A percentile compares a stretch with the other conserved stretches of the same genome.
These are phyloP conservation scores for Pollenia amentaria DNA, from an alignment of 2,888 invertebrate species.

Conservation along the genomic window DNA sequence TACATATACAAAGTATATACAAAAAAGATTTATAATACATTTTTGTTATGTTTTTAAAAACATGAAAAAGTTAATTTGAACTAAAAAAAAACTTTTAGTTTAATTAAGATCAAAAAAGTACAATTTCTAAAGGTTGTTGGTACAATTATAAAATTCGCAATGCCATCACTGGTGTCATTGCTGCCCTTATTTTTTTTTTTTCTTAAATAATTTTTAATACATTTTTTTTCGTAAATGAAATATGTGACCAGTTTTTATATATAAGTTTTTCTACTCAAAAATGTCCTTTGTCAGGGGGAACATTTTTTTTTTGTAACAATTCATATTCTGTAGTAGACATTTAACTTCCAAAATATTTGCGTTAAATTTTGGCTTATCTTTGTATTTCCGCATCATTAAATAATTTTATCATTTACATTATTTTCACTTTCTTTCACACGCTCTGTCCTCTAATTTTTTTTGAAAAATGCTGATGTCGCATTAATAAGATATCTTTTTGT, in stretches of 20 bases:
- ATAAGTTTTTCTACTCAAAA: background rate
- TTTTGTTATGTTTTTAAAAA: too few relatives aligned
- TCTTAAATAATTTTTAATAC: constrained; percentile 3
- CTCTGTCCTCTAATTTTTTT: constrained; percentile 32
- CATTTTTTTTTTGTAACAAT: background rate
- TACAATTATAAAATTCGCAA: too few relatives aligned
- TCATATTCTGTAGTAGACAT: background rate
- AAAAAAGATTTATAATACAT: too few relatives aligned
- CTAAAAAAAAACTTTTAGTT: too few relatives aligned
- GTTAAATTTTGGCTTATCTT: constrained; percentile 79
- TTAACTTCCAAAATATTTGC: background rate
- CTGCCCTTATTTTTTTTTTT: background rate
- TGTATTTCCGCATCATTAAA: constrained; percentile 82
- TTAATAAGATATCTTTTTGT: background rate
- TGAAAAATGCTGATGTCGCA: background rate
- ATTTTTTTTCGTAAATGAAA: constrained; percentile 13
- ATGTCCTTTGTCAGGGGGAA: background rate
- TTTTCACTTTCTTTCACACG: constrained; percentile 75
- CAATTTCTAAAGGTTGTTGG: too few relatives aligned
- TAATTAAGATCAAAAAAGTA: too few relatives aligned
- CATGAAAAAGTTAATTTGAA: too few relatives aligned
- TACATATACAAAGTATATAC: too few relatives aligned
- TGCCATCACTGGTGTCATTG: background rate
- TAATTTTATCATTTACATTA: constrained; percentile 83
- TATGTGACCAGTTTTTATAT: constrained; percentile 30